Conservation (phyloP, 2,888 invertebrate species). For the Cetonia aurata region DNA sequence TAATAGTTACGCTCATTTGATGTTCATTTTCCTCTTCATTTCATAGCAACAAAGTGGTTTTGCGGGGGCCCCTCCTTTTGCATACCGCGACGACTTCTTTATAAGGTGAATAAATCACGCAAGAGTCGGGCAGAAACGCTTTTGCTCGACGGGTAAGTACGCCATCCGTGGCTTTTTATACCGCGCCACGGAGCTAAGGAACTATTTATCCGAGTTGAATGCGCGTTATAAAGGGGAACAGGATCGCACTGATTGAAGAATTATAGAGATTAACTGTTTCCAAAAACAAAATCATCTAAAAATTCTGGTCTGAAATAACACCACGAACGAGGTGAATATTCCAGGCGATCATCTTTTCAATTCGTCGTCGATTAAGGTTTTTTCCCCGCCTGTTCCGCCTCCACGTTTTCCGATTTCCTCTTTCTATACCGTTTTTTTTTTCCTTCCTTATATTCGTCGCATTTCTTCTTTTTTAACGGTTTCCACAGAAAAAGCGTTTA, state of each 20-base stretch:
- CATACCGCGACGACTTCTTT: constrained; percentile 64
- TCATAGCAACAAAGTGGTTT: constrained; percentile 65
- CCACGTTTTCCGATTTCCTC: constrained; percentile 28
- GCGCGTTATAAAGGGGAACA: background rate
- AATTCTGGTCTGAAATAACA: constrained; percentile 11
- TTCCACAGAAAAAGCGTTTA: constrained; percentile 42
- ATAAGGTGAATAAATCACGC: constrained; percentile 65
- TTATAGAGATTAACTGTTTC: background rate
- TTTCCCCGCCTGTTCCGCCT: constrained; percentile 6
- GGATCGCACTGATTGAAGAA: background rate
- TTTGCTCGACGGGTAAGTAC: constrained; percentile 35
- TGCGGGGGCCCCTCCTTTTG: constrained; percentile 59
- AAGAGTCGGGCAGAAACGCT: constrained; percentile 48
- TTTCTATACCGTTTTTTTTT: background rate
- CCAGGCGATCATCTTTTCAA: constrained; percentile 27
- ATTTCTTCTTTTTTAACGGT: constrained; percentile 28
- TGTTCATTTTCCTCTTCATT: constrained; percentile 66
- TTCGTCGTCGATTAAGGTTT: constrained; percentile 32
- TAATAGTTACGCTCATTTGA: constrained; percentile 63
- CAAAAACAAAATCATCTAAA: constrained; percentile 14
- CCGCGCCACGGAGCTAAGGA: constrained; percentile 23
- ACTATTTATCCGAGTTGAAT: constrained; percentile 48
- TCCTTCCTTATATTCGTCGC: constrained; percentile 21
- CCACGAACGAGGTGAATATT: background rate
- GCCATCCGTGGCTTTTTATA: constrained; percentile 47